Conservation (phyloP, 2,113 vertebrate genomes). For the Rhinopomastus cyanomelas region DNA sequence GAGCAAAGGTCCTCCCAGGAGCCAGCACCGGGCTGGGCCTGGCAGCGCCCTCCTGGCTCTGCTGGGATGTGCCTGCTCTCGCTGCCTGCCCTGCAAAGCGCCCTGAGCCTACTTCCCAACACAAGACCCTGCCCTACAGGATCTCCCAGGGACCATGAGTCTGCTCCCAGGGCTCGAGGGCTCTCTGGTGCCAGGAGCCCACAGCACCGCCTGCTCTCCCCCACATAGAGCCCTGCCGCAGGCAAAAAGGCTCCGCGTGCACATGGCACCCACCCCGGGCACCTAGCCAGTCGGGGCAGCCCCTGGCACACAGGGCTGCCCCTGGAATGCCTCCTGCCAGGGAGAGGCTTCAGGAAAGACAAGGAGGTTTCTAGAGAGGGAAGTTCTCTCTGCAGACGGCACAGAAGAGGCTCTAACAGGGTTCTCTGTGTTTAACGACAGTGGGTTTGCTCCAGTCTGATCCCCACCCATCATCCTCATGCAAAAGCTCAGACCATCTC, state of each 20-base stretch:
- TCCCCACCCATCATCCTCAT: background rate
- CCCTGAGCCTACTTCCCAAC: background rate
- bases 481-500: background rate
- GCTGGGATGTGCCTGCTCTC: background rate
- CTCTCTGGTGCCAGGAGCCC: background rate
- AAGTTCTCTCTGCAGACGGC: background rate
- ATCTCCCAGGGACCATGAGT: background rate
- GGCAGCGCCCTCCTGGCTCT: background rate
- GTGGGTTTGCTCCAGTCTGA: background rate
- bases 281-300: background rate
- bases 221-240: background rate
- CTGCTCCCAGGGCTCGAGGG: background rate
- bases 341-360: too few relatives aligned
- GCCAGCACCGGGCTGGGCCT: background rate
- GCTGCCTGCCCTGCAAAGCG: background rate
- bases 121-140: too few relatives aligned
- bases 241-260: background rate
- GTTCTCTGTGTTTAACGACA: background rate
- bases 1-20: accelerated
- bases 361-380: background rate
- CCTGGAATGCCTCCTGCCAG: background rate
- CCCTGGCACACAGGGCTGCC: background rate
- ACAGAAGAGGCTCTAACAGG: background rate
- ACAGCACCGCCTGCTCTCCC: background rate
- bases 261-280: background rate